Conservation (phyloP, 2,797 vertebrate species). For the Rhynchonycteris naso region DNA sequence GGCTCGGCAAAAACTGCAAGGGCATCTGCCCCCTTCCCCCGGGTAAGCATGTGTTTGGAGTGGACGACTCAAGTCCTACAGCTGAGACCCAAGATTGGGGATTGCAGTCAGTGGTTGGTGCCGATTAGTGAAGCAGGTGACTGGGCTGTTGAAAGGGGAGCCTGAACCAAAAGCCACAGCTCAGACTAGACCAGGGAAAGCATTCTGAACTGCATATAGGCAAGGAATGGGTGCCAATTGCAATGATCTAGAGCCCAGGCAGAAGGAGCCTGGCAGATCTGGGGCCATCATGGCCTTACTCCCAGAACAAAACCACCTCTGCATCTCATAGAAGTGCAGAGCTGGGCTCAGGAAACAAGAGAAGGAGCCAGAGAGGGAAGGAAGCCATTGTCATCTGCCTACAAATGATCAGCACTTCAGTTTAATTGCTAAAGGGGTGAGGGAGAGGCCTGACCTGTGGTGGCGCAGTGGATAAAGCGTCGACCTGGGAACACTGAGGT, state of each 20-base stretch:
- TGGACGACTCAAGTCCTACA: not conserved
- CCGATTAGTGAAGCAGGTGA: slow-evolving; percentile 23
- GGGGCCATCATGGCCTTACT: not conserved
- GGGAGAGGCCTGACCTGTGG: no score
- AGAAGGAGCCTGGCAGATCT: not conserved
- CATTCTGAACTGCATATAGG: slow-evolving; percentile 12
- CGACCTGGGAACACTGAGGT: no score
- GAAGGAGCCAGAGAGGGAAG: not conserved
- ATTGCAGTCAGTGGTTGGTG: not conserved
- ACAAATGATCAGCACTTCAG: not conserved
- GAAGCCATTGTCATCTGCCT: not conserved
- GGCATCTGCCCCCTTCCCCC: not conserved
- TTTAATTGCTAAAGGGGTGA: not conserved
- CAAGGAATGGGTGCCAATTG: not conserved
- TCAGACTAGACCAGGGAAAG: not conserved
- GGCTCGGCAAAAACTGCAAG: not conserved
- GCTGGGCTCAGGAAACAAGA: not conserved
- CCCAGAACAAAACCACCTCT: not conserved
- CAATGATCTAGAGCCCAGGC: not conserved
- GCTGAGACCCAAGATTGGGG: not conserved
- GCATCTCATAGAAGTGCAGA: not conserved
- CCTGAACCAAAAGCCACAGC: not conserved
- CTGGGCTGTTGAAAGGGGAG: not conserved
- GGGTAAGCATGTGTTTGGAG: slow-evolving; percentile 10
- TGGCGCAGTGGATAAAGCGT: no score